Evolutionary conservation across 2,888 invertebrate species (phyloP).

Genomic region (Rugalucina vietnamica): DNA sequence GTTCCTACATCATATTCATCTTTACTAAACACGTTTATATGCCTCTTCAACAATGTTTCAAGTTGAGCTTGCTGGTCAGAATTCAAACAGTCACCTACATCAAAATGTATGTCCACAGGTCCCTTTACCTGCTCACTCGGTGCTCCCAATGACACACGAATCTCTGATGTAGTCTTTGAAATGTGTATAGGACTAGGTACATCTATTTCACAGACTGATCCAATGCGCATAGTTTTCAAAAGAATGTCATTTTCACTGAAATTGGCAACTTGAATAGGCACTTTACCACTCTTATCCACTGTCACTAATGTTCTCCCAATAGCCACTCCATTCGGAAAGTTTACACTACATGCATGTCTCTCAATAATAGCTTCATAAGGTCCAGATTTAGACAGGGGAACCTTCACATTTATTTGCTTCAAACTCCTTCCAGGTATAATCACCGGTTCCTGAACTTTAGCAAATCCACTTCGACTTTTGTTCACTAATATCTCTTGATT

Average conservation of each 20-base stretch:
- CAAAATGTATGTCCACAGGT: background rate
- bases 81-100: background rate
- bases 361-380: background rate
- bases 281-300: background rate
- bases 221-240: background rate
- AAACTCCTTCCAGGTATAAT: background rate
- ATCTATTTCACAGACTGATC: background rate
- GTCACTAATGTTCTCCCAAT: conserved; percentile 7
- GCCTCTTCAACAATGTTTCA: background rate
- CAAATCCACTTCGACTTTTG: background rate
- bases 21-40: conserved; percentile 7
- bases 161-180: background rate
- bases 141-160: background rate
- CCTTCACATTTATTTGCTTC: background rate
- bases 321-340: background rate
- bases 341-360: background rate
- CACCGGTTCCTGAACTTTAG: background rate
- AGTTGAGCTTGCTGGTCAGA: background rate
- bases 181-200: background rate
- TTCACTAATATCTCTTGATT: background rate
- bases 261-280: conserved; percentile 3
- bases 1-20: conserved; percentile 22
- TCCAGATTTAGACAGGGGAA: background rate
- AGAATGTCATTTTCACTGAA: background rate
- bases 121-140: background rate